Evolutionary conservation across 2,797 vertebrate species (phyloP), one percentile per base, ranked within the genome.

Genomic region (Cynodonichthys magdalenae): DNA sequence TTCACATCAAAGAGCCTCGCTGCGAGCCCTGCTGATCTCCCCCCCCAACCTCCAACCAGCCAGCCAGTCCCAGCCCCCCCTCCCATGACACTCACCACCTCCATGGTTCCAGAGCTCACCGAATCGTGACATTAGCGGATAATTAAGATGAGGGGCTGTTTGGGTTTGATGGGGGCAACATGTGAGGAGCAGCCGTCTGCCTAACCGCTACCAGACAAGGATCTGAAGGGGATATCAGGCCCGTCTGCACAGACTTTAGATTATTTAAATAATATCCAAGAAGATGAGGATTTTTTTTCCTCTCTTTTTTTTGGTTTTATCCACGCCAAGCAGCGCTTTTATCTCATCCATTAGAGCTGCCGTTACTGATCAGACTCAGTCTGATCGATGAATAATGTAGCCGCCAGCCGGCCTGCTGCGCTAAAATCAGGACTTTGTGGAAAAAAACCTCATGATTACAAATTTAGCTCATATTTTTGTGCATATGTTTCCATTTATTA

Each of bases 1-100:
- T 61, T 51, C 86, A 92, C 92, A 94, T 95, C 94, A 95, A 95
- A 94, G 90, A 74, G 71, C 78, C 59, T 28, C 8, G 53, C 75
- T 83, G 75, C 44, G 73, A 83, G 81, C 63, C 75, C 78, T 54
- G 80, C 81, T 74, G 79, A 78, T 62, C 66, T 78, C 78, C 55
- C 39, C 60, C 29, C 44, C 47, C 53, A 53, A 36, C 61, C 56
- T 45, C 51, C 66, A 58, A 36, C 63, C 69, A 57, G 41, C 24
- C 71, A 42, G 41, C 47, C 66, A 24, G 6, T 56, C 51, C 58
- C 19, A 24, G 6, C 61, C 51, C 58, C 19, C 5, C 53, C 62
- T 53, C 62, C 29, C 31, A 7, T 7, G 53, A 69, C 80, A 87
- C 84, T 77, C 89, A 72, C 61, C 79, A 59, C 54, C 44, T 8